Conservation (phyloP, 1,140 invertebrate species). For the Megathymus violae region DNA sequence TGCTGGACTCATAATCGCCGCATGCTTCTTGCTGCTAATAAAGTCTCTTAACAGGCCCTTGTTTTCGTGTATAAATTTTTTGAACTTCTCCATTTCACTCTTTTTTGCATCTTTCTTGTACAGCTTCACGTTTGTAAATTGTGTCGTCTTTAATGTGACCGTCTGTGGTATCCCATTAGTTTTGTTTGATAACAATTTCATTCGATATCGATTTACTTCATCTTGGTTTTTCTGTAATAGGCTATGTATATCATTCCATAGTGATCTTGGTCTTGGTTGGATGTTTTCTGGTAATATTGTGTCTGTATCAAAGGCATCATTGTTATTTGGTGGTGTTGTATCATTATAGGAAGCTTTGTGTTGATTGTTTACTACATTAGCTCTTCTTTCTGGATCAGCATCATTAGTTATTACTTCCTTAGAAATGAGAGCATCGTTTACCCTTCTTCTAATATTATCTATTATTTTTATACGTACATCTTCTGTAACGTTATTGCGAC, state of each 20-base stretch:
- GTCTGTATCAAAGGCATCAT: not conserved
- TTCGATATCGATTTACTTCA: no score
- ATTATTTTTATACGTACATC: slow-evolving; percentile 19
- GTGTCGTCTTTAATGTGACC: not conserved
- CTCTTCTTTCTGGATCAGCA: not conserved
- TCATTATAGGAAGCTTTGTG: not conserved
- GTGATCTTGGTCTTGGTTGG: not conserved
- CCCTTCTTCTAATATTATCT: slow-evolving; percentile 18
- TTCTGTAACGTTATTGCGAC: not conserved
- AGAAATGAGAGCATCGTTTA: not conserved
- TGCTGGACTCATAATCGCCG: not conserved
- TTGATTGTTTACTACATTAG: not conserved
- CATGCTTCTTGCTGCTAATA: slow-evolving; percentile 24
- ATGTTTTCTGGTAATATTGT: not conserved
- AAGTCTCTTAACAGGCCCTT: slow-evolving; percentile 38
- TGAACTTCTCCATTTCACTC: slow-evolving; percentile 33
- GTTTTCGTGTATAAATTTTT: slow-evolving; percentile 42
- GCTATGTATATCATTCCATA: not conserved
- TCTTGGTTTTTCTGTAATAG: not conserved
- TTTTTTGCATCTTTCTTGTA: not conserved
- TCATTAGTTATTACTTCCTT: not conserved
- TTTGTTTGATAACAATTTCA: no score
- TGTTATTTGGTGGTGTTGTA: not conserved
- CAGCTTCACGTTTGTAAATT: slow-evolving; percentile 1
- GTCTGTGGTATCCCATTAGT: not conserved